Base-by-base conservation (phyloP, 2,888 invertebrate genomes). In the Dorcus hopei region DNA sequence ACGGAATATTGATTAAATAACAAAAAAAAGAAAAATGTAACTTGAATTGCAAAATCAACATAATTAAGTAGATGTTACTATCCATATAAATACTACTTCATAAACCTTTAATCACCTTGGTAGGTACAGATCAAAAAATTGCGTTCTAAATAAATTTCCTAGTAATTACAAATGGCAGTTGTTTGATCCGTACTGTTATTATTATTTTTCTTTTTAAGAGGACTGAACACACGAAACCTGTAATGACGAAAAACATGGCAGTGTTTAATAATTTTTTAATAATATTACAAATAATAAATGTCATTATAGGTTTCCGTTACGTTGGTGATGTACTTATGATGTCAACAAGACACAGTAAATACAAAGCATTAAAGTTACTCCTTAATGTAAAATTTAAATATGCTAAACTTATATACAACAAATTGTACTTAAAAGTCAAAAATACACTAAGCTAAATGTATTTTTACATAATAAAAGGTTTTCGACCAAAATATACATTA, bases 401-500 rank as follows among this genome's bases (percentile, higher is more conserved):
- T 43, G 57, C 48, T 65, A 66, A 19, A 66, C 63, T 63, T 65
- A 66, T 64, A 51, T 66, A 66, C 64, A 66, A 62, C 65, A 68
- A 68, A 66, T 70, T 72, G 69, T 70, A 73, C 70, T 71, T 70
- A 68, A 56, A 42, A 55, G 26, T 54, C 54, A 61, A 67, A 63
- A 59, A 59, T 62, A 65, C 61, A 38, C 40, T 55, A 55, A 8
- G 45, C 45, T 59, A 54, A 51, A 51, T 38, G 49, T 53, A 58
- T 52, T 52, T 58, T 42, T 58, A 53, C 53, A 53, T 38, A 19
- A 19, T 19, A 52, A 58, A 52, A 57, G 7, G 43, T 52, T 52
- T 52, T 59, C 38, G 52, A 45, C 14, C 45, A 45, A 45, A 45
- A 45, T 45, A 45, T 51, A 59, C 59, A 59, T 58, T 54, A 58